Base-by-base conservation (phyloP, 1,140 invertebrate species). In the Zelostemma sp. region DNA sequence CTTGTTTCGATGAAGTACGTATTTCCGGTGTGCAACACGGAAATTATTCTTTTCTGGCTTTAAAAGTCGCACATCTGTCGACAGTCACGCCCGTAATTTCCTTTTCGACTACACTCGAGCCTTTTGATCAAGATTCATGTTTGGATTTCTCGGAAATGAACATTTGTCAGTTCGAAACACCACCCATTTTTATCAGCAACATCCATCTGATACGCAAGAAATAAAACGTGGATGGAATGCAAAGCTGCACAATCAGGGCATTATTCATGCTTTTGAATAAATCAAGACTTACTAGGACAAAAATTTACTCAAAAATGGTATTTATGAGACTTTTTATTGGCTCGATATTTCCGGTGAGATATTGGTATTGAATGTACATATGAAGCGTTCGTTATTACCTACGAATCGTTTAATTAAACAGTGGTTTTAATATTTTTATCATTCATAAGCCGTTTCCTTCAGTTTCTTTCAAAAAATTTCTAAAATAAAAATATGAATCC, bases 1-100 rank as follows among this genome's bases (percentile, higher is more conserved):
- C 35, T 53, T 53, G 33, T 53, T 33, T 41, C n/a, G 50, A 53
- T 25, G n/a, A 53, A 53, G 35, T 41, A 25, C 33, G 17, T 21
- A 40, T 21, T 41, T 53, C 50, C 17, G 50, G 2, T 25, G 33
- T 8, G 11, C 6, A 9, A 1, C 15, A 35, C 28, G 35, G 17
- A 53, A 53, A 53, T 53, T 40, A 18, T 16, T 53, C 50, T 19
- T 41, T 19, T 33, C 17, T 19, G 16, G 40, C 8, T 14, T 8
- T 35, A 19, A 41, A 53, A 40, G 50, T 12, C 40, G 35, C n/a
- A 8, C 9, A 41, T 15, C 2, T 6, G 18, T 21, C 17, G 31
- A 21, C 25, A 19, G 31, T 9, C 35, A 41, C 50, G 50, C 33
- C 33, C 40, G 40, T 53, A 40, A 53, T 41, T 41, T 53, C 50